Evolutionary conservation across 2,797 vertebrate genomes (phyloP).

Genomic region (Smutsia gigantea): DNA sequence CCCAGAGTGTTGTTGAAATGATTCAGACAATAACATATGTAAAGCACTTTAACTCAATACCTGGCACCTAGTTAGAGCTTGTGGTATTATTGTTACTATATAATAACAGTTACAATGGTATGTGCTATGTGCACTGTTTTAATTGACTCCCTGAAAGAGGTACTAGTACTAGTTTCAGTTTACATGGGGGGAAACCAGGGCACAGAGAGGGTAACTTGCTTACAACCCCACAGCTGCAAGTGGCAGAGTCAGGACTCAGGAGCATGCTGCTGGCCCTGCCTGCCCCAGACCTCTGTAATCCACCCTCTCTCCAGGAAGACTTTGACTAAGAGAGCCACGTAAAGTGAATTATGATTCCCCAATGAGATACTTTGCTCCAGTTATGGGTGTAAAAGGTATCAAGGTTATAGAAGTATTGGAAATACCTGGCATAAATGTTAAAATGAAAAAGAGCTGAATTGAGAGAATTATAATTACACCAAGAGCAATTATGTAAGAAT

Average conservation of each 20-base stretch:
- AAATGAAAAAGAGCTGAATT: not conserved
- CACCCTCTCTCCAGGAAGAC: not conserved
- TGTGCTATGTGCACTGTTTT: not conserved
- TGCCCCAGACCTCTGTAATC: not conserved
- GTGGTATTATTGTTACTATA: not conserved
- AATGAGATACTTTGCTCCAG: not conserved
- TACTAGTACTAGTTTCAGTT: not conserved
- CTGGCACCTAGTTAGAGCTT: not conserved
- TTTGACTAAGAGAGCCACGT: not conserved
- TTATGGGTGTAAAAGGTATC: not conserved
- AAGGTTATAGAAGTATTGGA: not conserved
- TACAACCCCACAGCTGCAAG: not conserved
- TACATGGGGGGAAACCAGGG: not conserved
- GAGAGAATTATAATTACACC: not conserved
- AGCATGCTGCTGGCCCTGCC: not conserved
- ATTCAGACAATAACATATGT: not conserved
- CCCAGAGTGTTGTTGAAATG: not conserved
- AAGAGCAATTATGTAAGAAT: conserved; percentile 17
- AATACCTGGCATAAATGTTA: not conserved
- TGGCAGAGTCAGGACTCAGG: not conserved
- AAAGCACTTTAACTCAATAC: not conserved
- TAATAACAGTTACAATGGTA: not conserved
- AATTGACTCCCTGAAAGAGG: not conserved
- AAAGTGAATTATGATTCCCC: not conserved
- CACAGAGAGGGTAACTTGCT: not conserved